Base-by-base conservation (phyloP, 2,888 invertebrate species). In the Perizoma flavofasciatum region DNA sequence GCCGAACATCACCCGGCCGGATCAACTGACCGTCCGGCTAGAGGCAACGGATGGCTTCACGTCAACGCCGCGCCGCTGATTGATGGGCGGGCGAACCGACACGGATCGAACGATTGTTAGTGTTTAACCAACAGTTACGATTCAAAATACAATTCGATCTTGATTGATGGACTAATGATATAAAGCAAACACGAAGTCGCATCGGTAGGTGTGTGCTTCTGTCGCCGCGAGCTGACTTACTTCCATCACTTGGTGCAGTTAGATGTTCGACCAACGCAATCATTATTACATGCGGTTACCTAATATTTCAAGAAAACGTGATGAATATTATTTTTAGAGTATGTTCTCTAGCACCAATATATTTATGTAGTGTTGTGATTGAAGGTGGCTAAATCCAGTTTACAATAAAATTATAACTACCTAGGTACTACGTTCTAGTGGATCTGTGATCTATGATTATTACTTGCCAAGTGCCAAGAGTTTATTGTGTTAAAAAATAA, bases 151-250 rank as follows among this genome's bases (percentile, higher is more conserved):
- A 86, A 87, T 85, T 84, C 82, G 84, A 84, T 82, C 85, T 86
- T 91, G 91, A 91, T 91, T 88, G 91, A 91, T 91, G 88, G 89
- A 86, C 83, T 91, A 89, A 89, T 91, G 89, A 89, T 89, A 89
- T 86, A 89, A 89, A 88, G 85, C 79, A 89, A 91, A 91, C 88
- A 89, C 74, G 77, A 72, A 70, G 79, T 79, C 78, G 69, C 75
- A 76, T 75, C 79, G 74, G 81, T 80, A 82, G 81, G 83, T 83
- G 83, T 77, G 75, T 73, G 75, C 61, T 67, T 73, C 68, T 73
- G 79, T 79, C 78, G 83, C 84, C 81, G 56, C 68, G 58, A 79
- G 83, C 80, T 61, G 73, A 76, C 77, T 74, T 75, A 72, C 74
- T 76, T 73, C 75, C 79, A 79, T 82, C 79, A 78, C 73, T 73